Conservation (phyloP, 2,888 invertebrate genomes). For the Camptogramma bilineatum region DNA sequence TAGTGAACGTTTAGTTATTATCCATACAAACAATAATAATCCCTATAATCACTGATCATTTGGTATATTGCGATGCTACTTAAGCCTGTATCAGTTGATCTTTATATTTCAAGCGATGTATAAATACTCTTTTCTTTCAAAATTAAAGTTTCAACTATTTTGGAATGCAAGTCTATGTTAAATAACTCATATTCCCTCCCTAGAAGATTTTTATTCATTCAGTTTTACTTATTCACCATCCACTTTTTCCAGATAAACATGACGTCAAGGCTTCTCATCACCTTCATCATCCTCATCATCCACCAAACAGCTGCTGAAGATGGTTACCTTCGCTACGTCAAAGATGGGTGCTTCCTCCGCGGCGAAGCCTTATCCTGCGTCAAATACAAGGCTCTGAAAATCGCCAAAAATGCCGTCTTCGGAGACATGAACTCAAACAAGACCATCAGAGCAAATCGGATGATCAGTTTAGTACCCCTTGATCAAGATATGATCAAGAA, state of each 20-base stretch:
- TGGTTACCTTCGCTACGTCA: constrained; percentile 73
- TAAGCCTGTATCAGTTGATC: no score
- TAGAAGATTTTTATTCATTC: background rate
- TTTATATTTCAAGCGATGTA: no score
- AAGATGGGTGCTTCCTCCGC: constrained; percentile 73
- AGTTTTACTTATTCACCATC: background rate
- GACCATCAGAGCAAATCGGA: constrained; percentile 68
- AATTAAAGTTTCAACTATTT: no score
- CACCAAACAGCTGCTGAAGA: constrained; percentile 60
- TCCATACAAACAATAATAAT: no score
- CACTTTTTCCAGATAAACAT: constrained; percentile 36
- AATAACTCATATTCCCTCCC: background rate
- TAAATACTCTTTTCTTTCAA: no score
- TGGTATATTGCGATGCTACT: no score
- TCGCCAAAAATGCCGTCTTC: constrained; percentile 73
- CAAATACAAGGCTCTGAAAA: constrained; percentile 77
- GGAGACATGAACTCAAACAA: constrained; percentile 66
- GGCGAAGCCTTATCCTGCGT: constrained; percentile 77
- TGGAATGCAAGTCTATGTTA: no score
- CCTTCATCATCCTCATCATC: constrained; percentile 47
- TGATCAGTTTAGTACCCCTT: constrained; percentile 73
- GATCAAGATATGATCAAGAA: constrained; percentile 66
- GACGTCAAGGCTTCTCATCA: constrained; percentile 41
- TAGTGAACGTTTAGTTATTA: no score
- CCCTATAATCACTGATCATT: no score